A percentile compares a stretch with the other conserved stretches of the same genome.
Conservation (phyloP, 2,888 invertebrate genomes). For the Fabriciana adippe region DNA sequence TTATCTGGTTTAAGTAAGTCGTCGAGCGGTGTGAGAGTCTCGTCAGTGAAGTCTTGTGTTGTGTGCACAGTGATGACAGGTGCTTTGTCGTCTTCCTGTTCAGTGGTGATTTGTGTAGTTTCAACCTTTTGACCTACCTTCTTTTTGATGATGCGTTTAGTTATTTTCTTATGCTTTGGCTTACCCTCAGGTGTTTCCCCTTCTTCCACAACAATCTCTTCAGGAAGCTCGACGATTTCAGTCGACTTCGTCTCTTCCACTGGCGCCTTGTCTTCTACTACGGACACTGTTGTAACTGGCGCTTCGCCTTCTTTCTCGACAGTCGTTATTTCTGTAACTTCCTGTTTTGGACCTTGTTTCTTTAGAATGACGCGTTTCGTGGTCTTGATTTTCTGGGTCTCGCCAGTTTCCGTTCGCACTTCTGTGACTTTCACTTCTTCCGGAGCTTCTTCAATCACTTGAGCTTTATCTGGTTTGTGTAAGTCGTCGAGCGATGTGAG, state of each 20-base stretch:
- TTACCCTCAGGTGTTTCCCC: background rate
- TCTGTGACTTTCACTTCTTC: slow-evolving; percentile 23
- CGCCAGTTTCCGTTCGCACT: background rate
- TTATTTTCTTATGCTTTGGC: too few species aligned
- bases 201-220: slow-evolving; percentile 37
- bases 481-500: slow-evolving; percentile 41
- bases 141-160: too few species aligned
- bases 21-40: too few species aligned
- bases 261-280: background rate
- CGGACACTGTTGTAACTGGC: slow-evolving; percentile 12
- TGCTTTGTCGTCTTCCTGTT: too few species aligned
- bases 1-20: too few species aligned
- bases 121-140: too few species aligned
- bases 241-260: slow-evolving; percentile 11
- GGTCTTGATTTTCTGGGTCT: too few species aligned
- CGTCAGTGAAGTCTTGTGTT: too few species aligned
- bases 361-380: slow-evolving; percentile 46
- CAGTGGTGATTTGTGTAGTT: too few species aligned
- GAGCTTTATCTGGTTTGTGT: slow-evolving; percentile 28
- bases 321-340: slow-evolving; percentile 20
- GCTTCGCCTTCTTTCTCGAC: slow-evolving; percentile 19
- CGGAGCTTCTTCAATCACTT: slow-evolving; percentile 28
- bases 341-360: slow-evolving; percentile 44
- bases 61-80: too few species aligned
- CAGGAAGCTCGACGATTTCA: slow-evolving; percentile 33